These are phyloP conservation scores for Xestobium rufovillosum DNA, from an alignment of 2,888 invertebrate genomes.

Conservation along the genomic window DNA sequence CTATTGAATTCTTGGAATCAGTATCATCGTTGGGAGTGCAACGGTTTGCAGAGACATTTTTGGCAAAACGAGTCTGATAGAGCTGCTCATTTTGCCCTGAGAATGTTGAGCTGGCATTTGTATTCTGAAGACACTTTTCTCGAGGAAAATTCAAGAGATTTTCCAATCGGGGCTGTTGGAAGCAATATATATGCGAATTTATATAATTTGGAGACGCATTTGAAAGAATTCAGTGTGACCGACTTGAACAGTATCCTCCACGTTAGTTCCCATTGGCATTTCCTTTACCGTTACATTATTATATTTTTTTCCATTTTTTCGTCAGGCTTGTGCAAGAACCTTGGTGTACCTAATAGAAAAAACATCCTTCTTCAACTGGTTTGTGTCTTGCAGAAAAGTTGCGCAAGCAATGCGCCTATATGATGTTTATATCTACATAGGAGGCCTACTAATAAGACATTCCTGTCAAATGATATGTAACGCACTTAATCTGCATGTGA, in stretches of 20 bases:
- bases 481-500: no score
- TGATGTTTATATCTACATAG: conserved; percentile 23
- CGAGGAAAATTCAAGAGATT: conserved; percentile 15
- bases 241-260: conserved; percentile 23
- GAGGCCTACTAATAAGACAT: conserved; percentile 28
- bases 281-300: no score
- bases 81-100: conserved; percentile 25
- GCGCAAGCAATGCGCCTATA: conserved; percentile 12
- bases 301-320: no score
- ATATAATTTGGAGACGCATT: conserved; percentile 22
- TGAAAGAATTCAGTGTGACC: conserved; percentile 16
- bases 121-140: conserved; percentile 25
- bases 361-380: conserved; percentile 24
- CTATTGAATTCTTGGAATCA: conserved; percentile 19
- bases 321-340: conserved; percentile 21
- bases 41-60: conserved; percentile 28
- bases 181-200: conserved; percentile 25
- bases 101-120: conserved; percentile 29
- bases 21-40: conserved; percentile 30
- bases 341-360: conserved; percentile 25
- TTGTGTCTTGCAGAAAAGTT: conserved; percentile 9
- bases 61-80: no score
- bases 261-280: conserved; percentile 22
- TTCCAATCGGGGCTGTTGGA: conserved; percentile 6
- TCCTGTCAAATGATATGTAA: no score